Evolutionary conservation across 2,888 invertebrate species (phyloP).

Genomic region (Drosophila cyrtoloma): DNA sequence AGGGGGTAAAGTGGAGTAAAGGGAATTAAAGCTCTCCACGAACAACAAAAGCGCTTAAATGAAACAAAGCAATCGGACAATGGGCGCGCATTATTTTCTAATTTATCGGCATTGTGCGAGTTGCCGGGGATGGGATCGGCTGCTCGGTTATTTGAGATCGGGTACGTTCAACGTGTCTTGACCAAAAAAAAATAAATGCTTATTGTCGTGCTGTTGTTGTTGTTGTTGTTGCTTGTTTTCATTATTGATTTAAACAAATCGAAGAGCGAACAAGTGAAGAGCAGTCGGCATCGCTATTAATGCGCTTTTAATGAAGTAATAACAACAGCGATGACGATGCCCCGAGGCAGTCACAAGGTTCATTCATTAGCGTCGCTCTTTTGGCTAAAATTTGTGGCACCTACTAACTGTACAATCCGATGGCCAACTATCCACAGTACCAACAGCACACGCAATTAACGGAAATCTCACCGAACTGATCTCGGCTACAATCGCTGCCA

Average conservation of each 20-base stretch:
- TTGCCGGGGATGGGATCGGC: slow-evolving; percentile 61
- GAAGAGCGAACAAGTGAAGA: slow-evolving; percentile 73
- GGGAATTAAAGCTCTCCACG: slow-evolving; percentile 36
- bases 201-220: slow-evolving; percentile 23
- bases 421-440: slow-evolving; percentile 21
- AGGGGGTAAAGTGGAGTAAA: not conserved
- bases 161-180: slow-evolving; percentile 43
- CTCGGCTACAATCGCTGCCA: slow-evolving; percentile 51
- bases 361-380: slow-evolving; percentile 50
- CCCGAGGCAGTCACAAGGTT: slow-evolving; percentile 39
- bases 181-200: slow-evolving; percentile 18
- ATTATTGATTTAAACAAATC: slow-evolving; percentile 80
- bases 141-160: slow-evolving; percentile 40
- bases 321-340: slow-evolving; percentile 54
- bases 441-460: slow-evolving; percentile 35
- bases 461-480: slow-evolving; percentile 48
- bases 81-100: slow-evolving; percentile 82
- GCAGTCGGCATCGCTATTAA: slow-evolving; percentile 65
- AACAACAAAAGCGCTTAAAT: slow-evolving; percentile 78
- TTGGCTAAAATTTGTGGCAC: slow-evolving; percentile 36
- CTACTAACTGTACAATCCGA: slow-evolving; percentile 24
- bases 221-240: slow-evolving; percentile 65
- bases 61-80: slow-evolving; percentile 80
- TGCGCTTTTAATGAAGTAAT: slow-evolving; percentile 80
- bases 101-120: slow-evolving; percentile 79